Base-by-base conservation (phyloP, 2,888 invertebrate species). In the Synanthedon vespiformis region DNA sequence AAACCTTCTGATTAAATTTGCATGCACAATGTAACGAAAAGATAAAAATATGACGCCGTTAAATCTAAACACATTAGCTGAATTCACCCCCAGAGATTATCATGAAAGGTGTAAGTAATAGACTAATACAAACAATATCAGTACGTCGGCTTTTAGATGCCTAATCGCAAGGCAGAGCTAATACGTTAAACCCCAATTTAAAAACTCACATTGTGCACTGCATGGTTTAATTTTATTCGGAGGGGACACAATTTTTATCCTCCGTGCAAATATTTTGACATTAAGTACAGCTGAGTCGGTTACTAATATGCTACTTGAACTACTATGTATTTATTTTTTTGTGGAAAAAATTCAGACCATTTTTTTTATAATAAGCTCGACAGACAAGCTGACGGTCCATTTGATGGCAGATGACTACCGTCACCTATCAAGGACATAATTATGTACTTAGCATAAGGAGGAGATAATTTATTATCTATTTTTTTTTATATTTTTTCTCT, bases 181-280 rank as follows among this genome's bases (percentile, higher is more conserved):
- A 73, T 69, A 67, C 71, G 68, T 73, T 76, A 77, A 78, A 74
- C 80, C 69, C 67, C 71, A 64, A 70, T 78, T 77, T 71, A 76
- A 78, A 83, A 78, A 74, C 73, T 72, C 70, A 72, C 72, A 73
- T 74, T 80, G 73, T 76, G 61, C 62, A 54, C 62, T 63, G 56
- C 63, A 66, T 63, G 68, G 72, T 74, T 70, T 61, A 59, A 70
- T 68, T 76, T 72, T 74, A 73, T 77, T 74, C 69, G 72, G 61
- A 67, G 62, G 70, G 76, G 72, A 66, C 55, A 67, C 68, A 80
- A 83, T 78, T 79, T 80, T 83, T 78, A 85, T 80, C 61, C 68
- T 68, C 68, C 77, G 65, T 61, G 80, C 78, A 85, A 86, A 86
- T 85, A 85, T 86, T 86, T 73, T 85, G 84, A 84, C 77, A 68